Evolutionary conservation across 2,113 vertebrate genomes (phyloP).

Genomic region (Ochotona princeps): DNA sequence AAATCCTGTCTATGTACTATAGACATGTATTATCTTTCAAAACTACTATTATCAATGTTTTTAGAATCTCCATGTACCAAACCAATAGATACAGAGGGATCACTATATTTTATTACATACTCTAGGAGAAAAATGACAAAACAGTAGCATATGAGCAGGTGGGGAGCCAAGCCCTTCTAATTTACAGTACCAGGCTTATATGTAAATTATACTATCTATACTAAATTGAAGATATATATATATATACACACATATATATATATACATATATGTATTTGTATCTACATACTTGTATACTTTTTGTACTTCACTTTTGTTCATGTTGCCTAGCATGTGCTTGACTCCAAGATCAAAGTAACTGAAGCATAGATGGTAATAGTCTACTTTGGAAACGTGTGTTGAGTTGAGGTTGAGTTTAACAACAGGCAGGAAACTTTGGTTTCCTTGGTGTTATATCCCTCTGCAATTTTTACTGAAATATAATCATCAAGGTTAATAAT

Average conservation of each 20-base stretch:
- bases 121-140: background rate
- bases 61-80: too few relatives aligned
- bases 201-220: background rate
- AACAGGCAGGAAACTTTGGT: background rate
- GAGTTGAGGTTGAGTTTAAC: background rate
- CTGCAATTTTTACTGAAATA: background rate
- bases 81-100: too few relatives aligned
- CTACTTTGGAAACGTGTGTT: background rate
- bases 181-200: background rate
- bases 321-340: background rate
- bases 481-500: background rate
- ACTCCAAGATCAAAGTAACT: background rate
- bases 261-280: too few relatives aligned
- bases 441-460: background rate
- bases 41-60: too few relatives aligned
- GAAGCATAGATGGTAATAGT: background rate
- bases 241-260: too few relatives aligned
- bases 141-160: background rate
- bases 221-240: background rate
- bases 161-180: background rate
- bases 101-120: background rate
- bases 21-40: too few relatives aligned
- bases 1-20: too few relatives aligned
- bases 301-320: accelerated
- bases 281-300: too few relatives aligned